Percentiles rank a stretch among this genome's conserved stretches.
These are phyloP conservation scores for Ranitomeya variabilis DNA, from an alignment of 2,113 vertebrate genomes.

Conservation along the genomic window DNA sequence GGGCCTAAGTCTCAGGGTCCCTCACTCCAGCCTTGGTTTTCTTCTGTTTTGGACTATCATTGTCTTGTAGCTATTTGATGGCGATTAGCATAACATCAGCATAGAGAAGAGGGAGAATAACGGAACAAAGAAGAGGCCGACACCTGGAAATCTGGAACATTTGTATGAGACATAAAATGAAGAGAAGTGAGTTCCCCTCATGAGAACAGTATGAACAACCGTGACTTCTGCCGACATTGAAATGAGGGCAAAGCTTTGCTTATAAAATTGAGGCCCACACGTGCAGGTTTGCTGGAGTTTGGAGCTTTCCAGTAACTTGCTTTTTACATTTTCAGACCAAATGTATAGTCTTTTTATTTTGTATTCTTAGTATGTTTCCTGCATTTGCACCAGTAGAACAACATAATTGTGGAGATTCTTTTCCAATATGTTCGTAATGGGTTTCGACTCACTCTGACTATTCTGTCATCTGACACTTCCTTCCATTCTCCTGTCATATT, in stretches of 20 bases:
- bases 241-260: conserved; percentile 28
- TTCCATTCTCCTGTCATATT: conserved; percentile 35
- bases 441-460: conserved; percentile 7
- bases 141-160: conserved; percentile 33
- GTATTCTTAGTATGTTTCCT: not conserved
- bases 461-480: conserved; percentile 43
- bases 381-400: conserved; percentile 45
- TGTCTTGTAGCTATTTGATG: conserved; percentile 67
- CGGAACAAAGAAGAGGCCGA: conserved; percentile 9
- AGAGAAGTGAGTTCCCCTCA: conserved; percentile 7
- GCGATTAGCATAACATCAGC: conserved; percentile 11
- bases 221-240: not conserved
- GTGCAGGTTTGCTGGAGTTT: not conserved
- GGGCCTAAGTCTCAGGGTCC: conserved; percentile 74
- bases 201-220: not conserved
- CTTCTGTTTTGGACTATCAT: conserved; percentile 75
- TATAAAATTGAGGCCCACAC: conserved; percentile 3
- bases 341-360: conserved; percentile 60
- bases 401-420: conserved; percentile 43
- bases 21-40: conserved; percentile 67
- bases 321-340: conserved; percentile 72
- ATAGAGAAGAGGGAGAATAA: conserved; percentile 14
- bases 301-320: conserved; percentile 50
- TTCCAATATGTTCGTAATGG: conserved; percentile 39
- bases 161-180: conserved; percentile 16